phyloP scores from a whole-genome alignment of 2,113 vertebrate species.

The Xenus cinereus region DNA sequence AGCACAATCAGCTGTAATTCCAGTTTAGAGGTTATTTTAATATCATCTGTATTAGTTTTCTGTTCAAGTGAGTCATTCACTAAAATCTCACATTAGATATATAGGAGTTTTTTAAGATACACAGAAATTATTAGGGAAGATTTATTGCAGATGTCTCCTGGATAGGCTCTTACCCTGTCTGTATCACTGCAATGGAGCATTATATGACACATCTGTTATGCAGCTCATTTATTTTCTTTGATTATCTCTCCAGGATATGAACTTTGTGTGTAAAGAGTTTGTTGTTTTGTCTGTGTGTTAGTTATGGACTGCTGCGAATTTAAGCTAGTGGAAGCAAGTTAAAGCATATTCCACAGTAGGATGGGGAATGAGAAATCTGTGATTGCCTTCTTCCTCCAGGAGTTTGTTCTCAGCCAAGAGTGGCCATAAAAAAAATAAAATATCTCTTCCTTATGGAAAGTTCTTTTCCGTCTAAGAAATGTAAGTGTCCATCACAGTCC shows the following conservation, averaged over 20 bases:
- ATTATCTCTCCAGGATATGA: conserved; percentile 36
- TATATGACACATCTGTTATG: conserved; percentile 38
- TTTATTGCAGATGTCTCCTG: neutral
- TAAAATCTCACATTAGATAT: neutral
- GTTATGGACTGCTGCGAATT: neutral
- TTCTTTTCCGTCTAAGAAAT: neutral
- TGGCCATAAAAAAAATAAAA: neutral
- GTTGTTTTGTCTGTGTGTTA: conserved; percentile 51
- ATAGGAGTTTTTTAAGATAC: neutral
- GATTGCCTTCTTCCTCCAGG: neutral
- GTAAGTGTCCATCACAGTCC: neutral
- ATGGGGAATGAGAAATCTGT: neutral
- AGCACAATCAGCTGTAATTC: neutral
- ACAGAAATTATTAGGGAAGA: conserved; percentile 7
- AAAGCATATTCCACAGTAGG: neutral
- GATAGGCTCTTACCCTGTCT: neutral
- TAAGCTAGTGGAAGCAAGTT: neutral
- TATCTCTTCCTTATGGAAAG: neutral
- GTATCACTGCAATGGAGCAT: neutral
- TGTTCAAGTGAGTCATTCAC: neutral
- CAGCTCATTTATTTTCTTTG: conserved; percentile 30
- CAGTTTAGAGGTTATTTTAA: neutral
- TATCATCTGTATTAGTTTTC: neutral
- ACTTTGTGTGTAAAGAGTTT: neutral
- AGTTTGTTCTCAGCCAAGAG: neutral